Percentiles rank a stretch among this genome's conserved stretches.
Evolutionary conservation across 2,888 invertebrate genomes (phyloP).

Genomic region (Crematogaster levior): DNA sequence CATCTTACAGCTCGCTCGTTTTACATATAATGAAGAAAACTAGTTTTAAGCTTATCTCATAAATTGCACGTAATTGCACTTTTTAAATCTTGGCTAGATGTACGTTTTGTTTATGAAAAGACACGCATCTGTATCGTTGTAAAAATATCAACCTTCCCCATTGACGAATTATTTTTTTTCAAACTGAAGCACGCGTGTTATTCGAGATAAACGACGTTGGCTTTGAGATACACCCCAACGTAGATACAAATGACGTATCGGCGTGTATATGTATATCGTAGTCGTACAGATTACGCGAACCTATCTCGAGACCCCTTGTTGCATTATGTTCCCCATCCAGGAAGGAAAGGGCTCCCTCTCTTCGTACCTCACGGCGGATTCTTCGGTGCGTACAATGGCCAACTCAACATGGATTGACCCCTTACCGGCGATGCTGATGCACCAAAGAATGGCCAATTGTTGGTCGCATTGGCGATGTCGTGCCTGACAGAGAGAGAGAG

Average conservation of each 20-base stretch:
- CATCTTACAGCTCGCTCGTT: background rate
- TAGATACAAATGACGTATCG: constrained; percentile 12
- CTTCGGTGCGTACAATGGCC: constrained; percentile 39
- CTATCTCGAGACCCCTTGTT: constrained; percentile 36
- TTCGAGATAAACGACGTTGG: constrained; percentile 36
- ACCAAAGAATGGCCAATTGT: constrained; percentile 70
- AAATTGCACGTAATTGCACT: background rate
- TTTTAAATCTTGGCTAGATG: background rate
- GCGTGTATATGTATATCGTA: background rate
- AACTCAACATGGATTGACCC: constrained; percentile 48
- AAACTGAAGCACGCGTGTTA: background rate
- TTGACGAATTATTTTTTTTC: constrained; percentile 2
- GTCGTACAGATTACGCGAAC: constrained; percentile 33
- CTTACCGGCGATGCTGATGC: constrained; percentile 63
- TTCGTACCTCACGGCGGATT: constrained; percentile 39
- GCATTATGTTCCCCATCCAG: constrained; percentile 40
- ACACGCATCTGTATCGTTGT: background rate
- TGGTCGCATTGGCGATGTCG: constrained; percentile 59
- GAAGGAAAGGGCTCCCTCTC: constrained; percentile 49
- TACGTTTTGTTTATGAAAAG: background rate
- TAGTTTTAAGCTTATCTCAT: background rate
- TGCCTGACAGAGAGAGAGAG: constrained; percentile 61
- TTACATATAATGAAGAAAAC: background rate
- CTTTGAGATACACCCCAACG: constrained; percentile 7
- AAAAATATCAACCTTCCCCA: no score